phyloP scores from a whole-genome alignment of 2,888 invertebrate genomes.

The Halictus ligatus region DNA sequence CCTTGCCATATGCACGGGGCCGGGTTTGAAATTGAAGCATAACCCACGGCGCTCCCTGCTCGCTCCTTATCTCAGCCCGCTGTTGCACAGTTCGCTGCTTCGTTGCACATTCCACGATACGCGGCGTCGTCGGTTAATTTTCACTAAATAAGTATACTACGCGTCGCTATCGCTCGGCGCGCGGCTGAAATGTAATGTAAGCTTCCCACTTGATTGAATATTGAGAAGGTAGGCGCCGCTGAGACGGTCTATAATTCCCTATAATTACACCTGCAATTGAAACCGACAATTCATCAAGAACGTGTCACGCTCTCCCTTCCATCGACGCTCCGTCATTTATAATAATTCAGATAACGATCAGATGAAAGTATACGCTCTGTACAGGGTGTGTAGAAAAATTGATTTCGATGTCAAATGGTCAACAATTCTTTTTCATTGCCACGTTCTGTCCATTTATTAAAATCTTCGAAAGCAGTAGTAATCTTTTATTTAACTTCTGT shows the following conservation, averaged over 20 bases:
- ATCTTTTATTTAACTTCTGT: too few species aligned
- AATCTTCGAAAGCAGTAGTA: too few species aligned
- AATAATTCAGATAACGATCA: not conserved
- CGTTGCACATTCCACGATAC: slow-evolving; percentile 37
- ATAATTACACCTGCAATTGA: not conserved
- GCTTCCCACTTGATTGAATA: slow-evolving; percentile 15
- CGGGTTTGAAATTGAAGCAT: slow-evolving; percentile 62
- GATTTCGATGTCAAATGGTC: too few species aligned
- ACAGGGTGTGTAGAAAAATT: too few species aligned
- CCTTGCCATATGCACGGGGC: not conserved
- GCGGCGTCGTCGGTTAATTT: slow-evolving; percentile 60
- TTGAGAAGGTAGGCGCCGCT: not conserved
- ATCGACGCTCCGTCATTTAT: not conserved
- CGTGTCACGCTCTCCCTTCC: not conserved
- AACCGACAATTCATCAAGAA: not conserved
- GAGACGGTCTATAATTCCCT: not conserved
- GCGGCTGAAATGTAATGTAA: not conserved
- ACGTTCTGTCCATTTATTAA: too few species aligned
- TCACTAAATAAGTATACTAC: slow-evolving; percentile 59
- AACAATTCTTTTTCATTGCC: too few species aligned
- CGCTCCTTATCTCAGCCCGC: slow-evolving; percentile 38
- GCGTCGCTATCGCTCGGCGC: not conserved
- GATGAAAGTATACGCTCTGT: too few species aligned
- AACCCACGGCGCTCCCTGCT: slow-evolving; percentile 28
- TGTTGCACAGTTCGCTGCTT: slow-evolving; percentile 48